A percentile compares a stretch with the other conserved stretches of the same genome.
phyloP scores from a whole-genome alignment of 2,888 invertebrate species.

The Drosophila infuscata region DNA sequence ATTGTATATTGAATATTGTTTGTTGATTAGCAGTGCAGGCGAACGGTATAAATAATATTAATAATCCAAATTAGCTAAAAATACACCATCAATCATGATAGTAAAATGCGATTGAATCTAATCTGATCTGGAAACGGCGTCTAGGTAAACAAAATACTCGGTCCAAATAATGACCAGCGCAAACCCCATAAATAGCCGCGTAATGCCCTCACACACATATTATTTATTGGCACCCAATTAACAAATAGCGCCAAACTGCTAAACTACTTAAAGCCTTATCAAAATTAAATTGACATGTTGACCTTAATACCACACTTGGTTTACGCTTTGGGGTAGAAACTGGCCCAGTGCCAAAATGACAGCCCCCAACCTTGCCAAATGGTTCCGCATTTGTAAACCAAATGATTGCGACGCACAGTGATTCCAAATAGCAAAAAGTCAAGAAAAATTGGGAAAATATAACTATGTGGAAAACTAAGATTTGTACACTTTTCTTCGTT shows the following conservation, averaged over 20 bases:
- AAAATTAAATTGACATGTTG: slow-evolving; percentile 63
- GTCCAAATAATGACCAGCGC: slow-evolving; percentile 33
- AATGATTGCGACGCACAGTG: slow-evolving; percentile 35
- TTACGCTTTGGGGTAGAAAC: slow-evolving; percentile 35
- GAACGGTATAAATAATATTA: slow-evolving; percentile 59
- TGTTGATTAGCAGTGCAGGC: slow-evolving; percentile 55
- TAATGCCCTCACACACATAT: not conserved
- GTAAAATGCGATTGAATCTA: slow-evolving; percentile 61
- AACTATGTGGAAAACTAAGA: not conserved
- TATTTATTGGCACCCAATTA: slow-evolving; percentile 23
- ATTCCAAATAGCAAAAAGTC: slow-evolving; percentile 8
- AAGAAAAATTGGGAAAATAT: not conserved
- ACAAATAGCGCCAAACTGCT: slow-evolving; percentile 3
- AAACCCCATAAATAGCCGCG: slow-evolving; percentile 20
- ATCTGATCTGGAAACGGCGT: slow-evolving; percentile 69
- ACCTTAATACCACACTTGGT: slow-evolving; percentile 58
- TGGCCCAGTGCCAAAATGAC: slow-evolving; percentile 58
- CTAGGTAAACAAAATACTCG: slow-evolving; percentile 72
- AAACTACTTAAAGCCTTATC: slow-evolving; percentile 47
- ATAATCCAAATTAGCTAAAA: slow-evolving; percentile 74
- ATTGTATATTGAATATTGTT: slow-evolving; percentile 28
- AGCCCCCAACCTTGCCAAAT: slow-evolving; percentile 45
- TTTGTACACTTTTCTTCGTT: not conserved
- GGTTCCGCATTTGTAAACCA: slow-evolving; percentile 61
- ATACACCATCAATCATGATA: slow-evolving; percentile 73